phyloP scores from a whole-genome alignment of 2,888 invertebrate genomes.

The Lepeophtheirus nordmannii region DNA sequence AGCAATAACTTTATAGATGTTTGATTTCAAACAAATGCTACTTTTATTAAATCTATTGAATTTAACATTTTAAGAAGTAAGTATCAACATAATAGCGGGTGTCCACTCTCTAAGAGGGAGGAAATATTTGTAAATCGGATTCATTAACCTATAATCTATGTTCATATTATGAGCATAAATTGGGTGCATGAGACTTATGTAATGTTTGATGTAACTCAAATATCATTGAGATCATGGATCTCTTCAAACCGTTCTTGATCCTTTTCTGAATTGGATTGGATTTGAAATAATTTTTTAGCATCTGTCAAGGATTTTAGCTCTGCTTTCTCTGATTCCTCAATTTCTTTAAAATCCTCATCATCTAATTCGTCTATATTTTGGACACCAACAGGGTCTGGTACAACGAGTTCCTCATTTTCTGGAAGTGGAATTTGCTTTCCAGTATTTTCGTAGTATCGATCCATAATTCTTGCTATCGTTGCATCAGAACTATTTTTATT shows the following conservation, averaged over 20 bases:
- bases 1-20: too few species aligned
- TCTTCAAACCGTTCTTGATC: not conserved
- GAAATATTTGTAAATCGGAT: too few species aligned
- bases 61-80: too few species aligned
- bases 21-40: too few species aligned
- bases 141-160: too few species aligned
- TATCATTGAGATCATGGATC: not conserved
- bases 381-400: conserved; percentile 8
- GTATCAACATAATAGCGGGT: too few species aligned
- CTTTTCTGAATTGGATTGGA: not conserved
- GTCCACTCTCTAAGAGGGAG: too few species aligned
- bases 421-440: conserved; percentile 3
- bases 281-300: not conserved
- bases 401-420: conserved; percentile 1
- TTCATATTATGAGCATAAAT: too few species aligned
- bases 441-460: conserved; percentile 17
- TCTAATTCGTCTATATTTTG: not conserved
- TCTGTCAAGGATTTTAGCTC: not conserved
- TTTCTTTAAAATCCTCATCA: not conserved
- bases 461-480: conserved; percentile 12
- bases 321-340: not conserved
- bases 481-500: conserved; percentile 8
- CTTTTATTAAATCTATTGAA: too few species aligned
- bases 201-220: too few species aligned
- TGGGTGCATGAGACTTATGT: too few species aligned